Conservation (phyloP, 2,113 vertebrate genomes). For the Leptobrachium leishanense region DNA sequence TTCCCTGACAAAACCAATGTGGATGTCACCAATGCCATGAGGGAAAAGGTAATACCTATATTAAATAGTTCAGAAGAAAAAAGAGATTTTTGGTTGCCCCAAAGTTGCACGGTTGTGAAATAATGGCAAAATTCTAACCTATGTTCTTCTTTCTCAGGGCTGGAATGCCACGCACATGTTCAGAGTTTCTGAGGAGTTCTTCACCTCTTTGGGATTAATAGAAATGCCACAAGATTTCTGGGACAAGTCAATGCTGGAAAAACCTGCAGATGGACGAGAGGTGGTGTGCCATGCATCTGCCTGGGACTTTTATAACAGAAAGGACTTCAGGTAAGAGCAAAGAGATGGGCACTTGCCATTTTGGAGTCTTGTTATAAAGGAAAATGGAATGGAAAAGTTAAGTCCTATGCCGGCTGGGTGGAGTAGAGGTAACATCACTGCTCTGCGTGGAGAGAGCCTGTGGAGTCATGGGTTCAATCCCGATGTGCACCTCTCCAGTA, state of each 20-base stretch:
- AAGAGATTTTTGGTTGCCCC: no score
- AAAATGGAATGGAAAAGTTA: no score
- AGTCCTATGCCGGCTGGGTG: no score
- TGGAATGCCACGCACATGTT: constrained; percentile 89
- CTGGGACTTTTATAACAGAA: constrained; percentile 97
- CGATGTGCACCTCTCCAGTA: no score
- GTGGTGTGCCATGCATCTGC: constrained; percentile 96
- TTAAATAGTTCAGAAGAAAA: no score
- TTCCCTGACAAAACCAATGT: constrained; percentile 85
- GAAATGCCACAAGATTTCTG: constrained; percentile 89
- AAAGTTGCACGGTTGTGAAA: no score
- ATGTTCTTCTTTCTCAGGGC: constrained; percentile 64
- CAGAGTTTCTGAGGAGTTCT: constrained; percentile 84
- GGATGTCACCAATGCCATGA: constrained; percentile 84
- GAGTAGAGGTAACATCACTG: no score
- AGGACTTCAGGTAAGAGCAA: constrained; percentile 86
- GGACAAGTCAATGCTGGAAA: constrained; percentile 88
- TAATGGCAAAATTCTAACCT: not conserved
- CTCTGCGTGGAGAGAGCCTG: no score
- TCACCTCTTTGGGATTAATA: constrained; percentile 80
- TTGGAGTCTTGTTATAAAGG: not conserved
- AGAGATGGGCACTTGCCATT: not conserved
- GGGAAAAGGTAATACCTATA: constrained; percentile 65
- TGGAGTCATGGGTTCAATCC: no score
- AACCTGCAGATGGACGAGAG: constrained; percentile 76